These are phyloP conservation scores for Listronotus bonariensis DNA, from an alignment of 1,140 invertebrate genomes.

Conservation along the genomic window DNA sequence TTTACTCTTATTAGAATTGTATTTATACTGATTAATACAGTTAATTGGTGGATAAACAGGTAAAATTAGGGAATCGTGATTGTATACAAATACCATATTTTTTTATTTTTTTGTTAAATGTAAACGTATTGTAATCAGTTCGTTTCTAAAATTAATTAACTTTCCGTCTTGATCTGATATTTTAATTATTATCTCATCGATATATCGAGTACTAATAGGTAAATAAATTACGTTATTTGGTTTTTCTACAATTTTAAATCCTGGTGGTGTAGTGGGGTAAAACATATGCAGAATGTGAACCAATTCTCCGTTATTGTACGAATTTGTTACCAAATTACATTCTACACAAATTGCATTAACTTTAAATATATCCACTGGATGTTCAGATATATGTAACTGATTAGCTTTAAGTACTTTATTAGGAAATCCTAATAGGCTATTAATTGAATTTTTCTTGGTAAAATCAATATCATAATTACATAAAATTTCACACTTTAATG, in stretches of 20 bases:
- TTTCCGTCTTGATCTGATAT: conserved; percentile 19
- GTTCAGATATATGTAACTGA: conserved; percentile 23
- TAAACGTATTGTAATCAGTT: conserved; percentile 33
- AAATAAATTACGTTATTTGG: conserved; percentile 1
- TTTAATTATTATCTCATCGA: conserved; percentile 35
- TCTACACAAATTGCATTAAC: conserved; percentile 35
- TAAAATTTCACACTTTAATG: conserved; percentile 1
- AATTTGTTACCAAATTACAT: too few species aligned
- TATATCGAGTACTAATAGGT: conserved; percentile 12
- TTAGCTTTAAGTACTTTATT: not conserved
- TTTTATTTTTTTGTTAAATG: conserved; percentile 26
- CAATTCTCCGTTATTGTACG: not conserved
- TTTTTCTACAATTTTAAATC: conserved; percentile 1
- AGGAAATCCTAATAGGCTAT: not conserved
- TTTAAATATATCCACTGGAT: conserved; percentile 40
- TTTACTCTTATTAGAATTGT: too few species aligned
- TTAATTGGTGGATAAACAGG: too few species aligned
- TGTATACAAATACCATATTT: too few species aligned
- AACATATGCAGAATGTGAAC: not conserved
- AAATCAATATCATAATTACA: not conserved
- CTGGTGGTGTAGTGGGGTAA: not conserved
- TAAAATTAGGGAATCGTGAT: too few species aligned
- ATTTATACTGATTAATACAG: too few species aligned
- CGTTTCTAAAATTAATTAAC: conserved; percentile 32
- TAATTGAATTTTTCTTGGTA: not conserved